These are phyloP conservation scores for Cardinalis cardinalis DNA, from an alignment of 2,113 vertebrate genomes.

Conservation along the genomic window DNA sequence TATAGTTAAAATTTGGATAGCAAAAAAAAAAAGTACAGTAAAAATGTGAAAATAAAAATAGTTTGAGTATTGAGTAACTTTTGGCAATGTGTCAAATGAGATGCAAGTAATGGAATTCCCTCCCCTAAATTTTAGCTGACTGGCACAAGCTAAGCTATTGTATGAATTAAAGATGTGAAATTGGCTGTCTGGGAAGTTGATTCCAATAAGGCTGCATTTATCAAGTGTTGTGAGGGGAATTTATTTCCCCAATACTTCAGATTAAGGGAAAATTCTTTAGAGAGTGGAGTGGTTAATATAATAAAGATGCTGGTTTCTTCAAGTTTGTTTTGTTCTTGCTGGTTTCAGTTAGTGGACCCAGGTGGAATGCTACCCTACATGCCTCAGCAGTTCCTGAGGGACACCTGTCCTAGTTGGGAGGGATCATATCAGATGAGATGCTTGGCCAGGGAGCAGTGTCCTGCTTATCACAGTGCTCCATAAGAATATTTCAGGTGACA, in stretches of 20 bases:
- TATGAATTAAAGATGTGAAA: background rate
- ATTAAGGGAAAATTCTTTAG: background rate
- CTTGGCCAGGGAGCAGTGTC: background rate
- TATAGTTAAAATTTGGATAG: background rate
- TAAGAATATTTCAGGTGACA: background rate
- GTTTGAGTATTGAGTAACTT: background rate
- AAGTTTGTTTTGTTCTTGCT: background rate
- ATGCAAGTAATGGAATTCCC: background rate
- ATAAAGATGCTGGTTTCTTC: background rate
- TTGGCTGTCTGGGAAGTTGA: background rate
- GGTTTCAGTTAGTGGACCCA: background rate
- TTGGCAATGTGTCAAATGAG: background rate
- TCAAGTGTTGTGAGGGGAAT: background rate
- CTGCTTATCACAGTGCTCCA: background rate
- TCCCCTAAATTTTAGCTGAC: background rate
- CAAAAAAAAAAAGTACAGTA: background rate
- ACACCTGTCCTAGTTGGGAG: background rate
- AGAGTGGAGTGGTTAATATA: background rate
- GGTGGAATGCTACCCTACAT: background rate
- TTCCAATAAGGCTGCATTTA: background rate
- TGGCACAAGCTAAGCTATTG: background rate
- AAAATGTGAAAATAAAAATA: background rate
- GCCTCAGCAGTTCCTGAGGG: background rate
- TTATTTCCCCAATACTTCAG: background rate
- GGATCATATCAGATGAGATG: background rate